Evolutionary conservation across 2,888 invertebrate genomes (phyloP).

Genomic region (Drosophila algonquin): DNA sequence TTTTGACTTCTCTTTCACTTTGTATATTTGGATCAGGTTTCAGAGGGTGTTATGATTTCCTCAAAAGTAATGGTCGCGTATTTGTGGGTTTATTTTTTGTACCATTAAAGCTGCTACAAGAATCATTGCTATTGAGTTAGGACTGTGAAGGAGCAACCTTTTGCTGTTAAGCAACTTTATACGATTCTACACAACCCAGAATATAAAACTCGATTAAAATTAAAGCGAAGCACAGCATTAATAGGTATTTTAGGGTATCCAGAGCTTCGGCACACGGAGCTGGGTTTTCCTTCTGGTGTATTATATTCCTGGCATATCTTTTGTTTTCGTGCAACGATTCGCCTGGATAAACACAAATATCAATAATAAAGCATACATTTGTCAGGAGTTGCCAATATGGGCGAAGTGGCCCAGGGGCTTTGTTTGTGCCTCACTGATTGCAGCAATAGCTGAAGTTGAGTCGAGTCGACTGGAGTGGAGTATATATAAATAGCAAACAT

Average conservation of each 20-base stretch:
- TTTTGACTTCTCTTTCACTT: background rate
- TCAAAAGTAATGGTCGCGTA: no score
- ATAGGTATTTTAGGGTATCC: background rate
- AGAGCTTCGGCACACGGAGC: background rate
- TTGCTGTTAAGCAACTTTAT: no score
- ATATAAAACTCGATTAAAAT: no score
- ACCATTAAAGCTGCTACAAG: no score
- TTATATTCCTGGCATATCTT: slow-evolving; percentile 19
- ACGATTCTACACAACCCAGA: no score
- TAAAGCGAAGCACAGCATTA: background rate
- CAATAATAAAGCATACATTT: slow-evolving; percentile 53
- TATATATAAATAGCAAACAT: slow-evolving; percentile 33
- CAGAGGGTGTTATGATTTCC: background rate
- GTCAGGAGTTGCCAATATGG: slow-evolving; percentile 50
- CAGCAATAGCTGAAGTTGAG: slow-evolving; percentile 33
- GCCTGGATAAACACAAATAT: slow-evolving; percentile 24
- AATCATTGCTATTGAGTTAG: no score
- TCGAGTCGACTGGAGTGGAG: background rate
- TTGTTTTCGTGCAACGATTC: slow-evolving; percentile 24
- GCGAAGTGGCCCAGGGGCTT: slow-evolving; percentile 41
- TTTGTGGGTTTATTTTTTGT: no score
- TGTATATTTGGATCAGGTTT: background rate
- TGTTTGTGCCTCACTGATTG: slow-evolving; percentile 54
- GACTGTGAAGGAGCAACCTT: no score
- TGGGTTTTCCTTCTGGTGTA: slow-evolving; percentile 8